Percentiles rank a stretch among this genome's conserved stretches.
Conservation (phyloP, 2,797 vertebrate species). For the Smutsia temminckii region DNA sequence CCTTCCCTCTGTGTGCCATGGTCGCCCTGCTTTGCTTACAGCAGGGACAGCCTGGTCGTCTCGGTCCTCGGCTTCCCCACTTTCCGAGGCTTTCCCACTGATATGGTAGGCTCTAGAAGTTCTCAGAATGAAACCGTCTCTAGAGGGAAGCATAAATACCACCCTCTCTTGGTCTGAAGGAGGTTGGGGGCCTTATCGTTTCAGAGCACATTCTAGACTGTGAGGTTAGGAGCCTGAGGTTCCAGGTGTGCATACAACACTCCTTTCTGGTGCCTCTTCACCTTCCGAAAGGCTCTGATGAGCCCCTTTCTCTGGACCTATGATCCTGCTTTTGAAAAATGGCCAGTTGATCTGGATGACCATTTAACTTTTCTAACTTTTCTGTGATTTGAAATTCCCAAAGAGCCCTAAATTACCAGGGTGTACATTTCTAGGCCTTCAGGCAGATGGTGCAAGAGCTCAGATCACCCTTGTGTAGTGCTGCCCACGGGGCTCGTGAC, state of each 20-base stretch:
- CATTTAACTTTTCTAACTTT: neutral
- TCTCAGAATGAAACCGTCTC: neutral
- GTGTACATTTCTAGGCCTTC: neutral
- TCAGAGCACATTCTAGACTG: neutral
- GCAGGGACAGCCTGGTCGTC: neutral
- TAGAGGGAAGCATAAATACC: neutral
- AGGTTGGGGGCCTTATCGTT: neutral
- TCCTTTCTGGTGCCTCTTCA: neutral
- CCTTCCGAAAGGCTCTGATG: neutral
- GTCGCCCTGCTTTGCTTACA: neutral
- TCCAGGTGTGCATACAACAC: neutral
- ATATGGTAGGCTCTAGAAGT: neutral
- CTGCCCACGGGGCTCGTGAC: neutral
- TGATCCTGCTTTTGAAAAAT: constrained; percentile 22
- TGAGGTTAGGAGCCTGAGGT: neutral
- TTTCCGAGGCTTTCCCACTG: neutral
- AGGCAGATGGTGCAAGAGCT: neutral
- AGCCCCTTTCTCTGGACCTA: neutral
- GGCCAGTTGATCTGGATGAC: neutral
- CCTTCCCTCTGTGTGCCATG: neutral
- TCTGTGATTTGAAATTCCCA: neutral
- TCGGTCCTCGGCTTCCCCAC: neutral
- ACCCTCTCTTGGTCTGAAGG: neutral
- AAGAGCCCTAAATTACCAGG: neutral
- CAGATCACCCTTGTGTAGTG: neutral